Evolutionary conservation across 2,113 vertebrate genomes (phyloP).

Genomic region (Hemiscyllium ocellatum): DNA sequence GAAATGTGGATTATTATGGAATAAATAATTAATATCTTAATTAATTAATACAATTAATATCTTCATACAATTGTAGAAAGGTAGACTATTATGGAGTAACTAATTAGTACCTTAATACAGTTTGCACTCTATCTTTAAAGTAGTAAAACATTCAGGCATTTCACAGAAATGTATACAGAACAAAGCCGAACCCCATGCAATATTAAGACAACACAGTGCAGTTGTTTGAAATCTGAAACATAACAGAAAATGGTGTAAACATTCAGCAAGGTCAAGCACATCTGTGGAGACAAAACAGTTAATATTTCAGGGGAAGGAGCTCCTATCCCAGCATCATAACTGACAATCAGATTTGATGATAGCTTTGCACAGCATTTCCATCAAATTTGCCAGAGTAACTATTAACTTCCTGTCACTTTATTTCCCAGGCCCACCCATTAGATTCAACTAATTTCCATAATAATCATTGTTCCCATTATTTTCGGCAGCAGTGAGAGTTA

Average conservation of each 20-base stretch:
- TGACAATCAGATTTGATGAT: background rate
- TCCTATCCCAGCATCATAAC: background rate
- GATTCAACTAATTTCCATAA: background rate
- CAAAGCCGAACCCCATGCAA: background rate
- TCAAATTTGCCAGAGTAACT: background rate
- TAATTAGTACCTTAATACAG: background rate
- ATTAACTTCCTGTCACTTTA: background rate
- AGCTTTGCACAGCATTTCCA: background rate
- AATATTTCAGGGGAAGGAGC: background rate
- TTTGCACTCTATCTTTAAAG: background rate
- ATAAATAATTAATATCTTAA: background rate
- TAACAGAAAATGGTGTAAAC: background rate
- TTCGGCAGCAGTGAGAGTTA: background rate
- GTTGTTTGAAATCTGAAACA: background rate
- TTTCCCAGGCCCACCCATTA: background rate
- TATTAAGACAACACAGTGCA: background rate
- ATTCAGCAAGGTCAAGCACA: background rate
- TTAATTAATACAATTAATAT: too few species aligned
- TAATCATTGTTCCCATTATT: background rate
- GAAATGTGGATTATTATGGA: too few species aligned
- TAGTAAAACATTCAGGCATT: background rate
- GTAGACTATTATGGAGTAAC: background rate
- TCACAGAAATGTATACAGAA: background rate
- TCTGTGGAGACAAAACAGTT: background rate
- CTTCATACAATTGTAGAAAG: too few species aligned